phyloP scores from a whole-genome alignment of 2,888 invertebrate species.

The Drosophila cognata region DNA sequence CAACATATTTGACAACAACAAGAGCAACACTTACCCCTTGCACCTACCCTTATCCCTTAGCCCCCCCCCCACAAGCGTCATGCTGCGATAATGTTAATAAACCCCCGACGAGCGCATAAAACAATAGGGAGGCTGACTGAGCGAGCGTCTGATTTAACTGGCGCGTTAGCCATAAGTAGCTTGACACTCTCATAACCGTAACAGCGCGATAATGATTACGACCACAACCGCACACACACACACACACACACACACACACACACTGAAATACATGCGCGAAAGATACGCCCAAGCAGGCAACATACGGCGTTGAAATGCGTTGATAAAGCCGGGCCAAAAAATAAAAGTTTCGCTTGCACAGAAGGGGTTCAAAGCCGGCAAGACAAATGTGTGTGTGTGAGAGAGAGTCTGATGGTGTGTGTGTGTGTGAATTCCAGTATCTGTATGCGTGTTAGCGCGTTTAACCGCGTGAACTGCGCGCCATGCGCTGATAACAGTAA shows the following conservation, averaged over 20 bases:
- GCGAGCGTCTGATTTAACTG: conserved; percentile 74
- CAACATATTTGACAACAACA: conserved; percentile 41
- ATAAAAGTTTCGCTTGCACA: conserved; percentile 69
- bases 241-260: conserved; percentile 18
- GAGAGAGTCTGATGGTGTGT: conserved; percentile 21
- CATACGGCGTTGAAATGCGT: conserved; percentile 74
- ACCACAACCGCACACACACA: conserved; percentile 52
- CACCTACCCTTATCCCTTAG: neutral
- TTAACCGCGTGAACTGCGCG: conserved; percentile 80
- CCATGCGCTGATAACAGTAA: conserved; percentile 80
- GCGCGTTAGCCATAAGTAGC: conserved; percentile 79
- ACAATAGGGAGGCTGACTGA: conserved; percentile 72
- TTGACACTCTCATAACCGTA: conserved; percentile 83
- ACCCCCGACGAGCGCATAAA: conserved; percentile 66
- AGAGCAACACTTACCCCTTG: conserved; percentile 14
- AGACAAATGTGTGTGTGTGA: conserved; percentile 38
- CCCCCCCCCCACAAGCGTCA: neutral
- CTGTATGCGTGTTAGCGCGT: conserved; percentile 76
- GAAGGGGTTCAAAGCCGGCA: conserved; percentile 74
- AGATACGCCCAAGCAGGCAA: conserved; percentile 50
- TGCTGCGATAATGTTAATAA: conserved; percentile 71
- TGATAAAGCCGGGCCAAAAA: conserved; percentile 55
- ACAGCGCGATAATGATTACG: conserved; percentile 82
- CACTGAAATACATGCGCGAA: conserved; percentile 13
- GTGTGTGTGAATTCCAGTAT: conserved; percentile 42